phyloP scores from a whole-genome alignment of 92 coral and sea anemone species.

The Porites rus region DNA sequence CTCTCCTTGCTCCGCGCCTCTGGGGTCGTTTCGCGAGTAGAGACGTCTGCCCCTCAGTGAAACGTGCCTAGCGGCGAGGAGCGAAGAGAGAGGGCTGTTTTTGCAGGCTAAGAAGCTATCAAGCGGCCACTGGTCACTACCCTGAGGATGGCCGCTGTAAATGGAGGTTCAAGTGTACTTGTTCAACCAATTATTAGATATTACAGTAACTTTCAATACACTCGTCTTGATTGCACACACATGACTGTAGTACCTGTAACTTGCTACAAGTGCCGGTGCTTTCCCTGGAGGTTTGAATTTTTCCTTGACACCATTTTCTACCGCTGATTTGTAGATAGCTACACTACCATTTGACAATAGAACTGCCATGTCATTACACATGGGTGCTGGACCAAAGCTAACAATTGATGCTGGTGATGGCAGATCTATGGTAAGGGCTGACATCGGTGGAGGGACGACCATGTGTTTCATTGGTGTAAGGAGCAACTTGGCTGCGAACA shows the following conservation, averaged over 20 bases:
- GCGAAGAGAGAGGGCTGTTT: too few relatives aligned
- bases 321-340: slow-evolving; percentile 58
- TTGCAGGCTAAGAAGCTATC: too few relatives aligned
- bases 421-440: slow-evolving; percentile 74
- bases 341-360: slow-evolving; percentile 79
- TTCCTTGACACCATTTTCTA: slow-evolving; percentile 39
- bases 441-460: slow-evolving; percentile 98
- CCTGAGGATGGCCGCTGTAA: too few relatives aligned
- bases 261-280: slow-evolving; percentile 52
- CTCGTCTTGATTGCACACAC: too few relatives aligned
- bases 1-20: too few relatives aligned
- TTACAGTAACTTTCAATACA: too few relatives aligned
- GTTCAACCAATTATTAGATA: too few relatives aligned
- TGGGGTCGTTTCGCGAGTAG: too few relatives aligned
- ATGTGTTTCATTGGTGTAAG: slow-evolving; percentile 88
- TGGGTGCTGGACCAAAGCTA: slow-evolving; percentile 84
- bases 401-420: slow-evolving; percentile 72
- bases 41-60: too few relatives aligned
- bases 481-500: slow-evolving; percentile 56
- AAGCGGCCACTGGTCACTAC: too few relatives aligned
- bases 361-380: slow-evolving; percentile 80
- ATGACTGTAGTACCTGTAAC: slow-evolving; percentile 59
- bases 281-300: slow-evolving; percentile 69
- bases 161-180: too few relatives aligned
- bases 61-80: too few relatives aligned